Evolutionary conservation across 2,888 invertebrate species (phyloP), one percentile per base, ranked within the genome.

Genomic region (Tridacna crocea): DNA sequence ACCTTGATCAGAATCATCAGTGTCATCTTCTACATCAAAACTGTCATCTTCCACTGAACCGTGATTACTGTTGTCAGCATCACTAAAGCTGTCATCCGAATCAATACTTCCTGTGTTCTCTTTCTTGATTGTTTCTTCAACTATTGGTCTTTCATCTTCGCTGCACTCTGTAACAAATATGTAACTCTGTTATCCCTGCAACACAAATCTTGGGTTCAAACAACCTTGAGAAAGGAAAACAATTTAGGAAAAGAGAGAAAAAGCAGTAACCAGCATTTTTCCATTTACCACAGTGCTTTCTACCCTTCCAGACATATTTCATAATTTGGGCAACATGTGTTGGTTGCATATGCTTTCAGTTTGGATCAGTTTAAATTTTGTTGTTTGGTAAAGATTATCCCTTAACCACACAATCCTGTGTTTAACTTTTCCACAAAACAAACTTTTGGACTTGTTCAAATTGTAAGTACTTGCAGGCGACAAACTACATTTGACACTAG

Each of bases 31-130:
- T 0, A 78, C 83, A 19, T 87, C 90, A 77, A 36, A 26, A 60
- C 73, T 73, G 11, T 60, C 73, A 58, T 73, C 73, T 27, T 73
- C 73, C 10, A n/a, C 60, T 15, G 73, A 73, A 93, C 97, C 97
- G 85, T 97, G 97, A 90, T 97, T 96, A 88, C 96, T 75, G 36
- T 51, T 24, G 94, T 97, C 96, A 93, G 97, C 96, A 93, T 97
- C 36, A 36, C 36, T 36, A 36, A 8, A 97, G 85, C 97, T 97
- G 90, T 97, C 96, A 88, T 96, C 75, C 46, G 66, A 66, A 24
- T 84, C 83, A 51, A 87, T 79, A 60, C 85, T 87, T 61, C 79
- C 84, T 66, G 78, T 83, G 22, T 80, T 85, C n/a, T 85, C 82
- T 15, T 78, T 82, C 26, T 77, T 78, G 27, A 78, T 75, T 36